Evolutionary conservation across 2,888 invertebrate species (phyloP).

Genomic region (Caenorhabditis japonica): DNA sequence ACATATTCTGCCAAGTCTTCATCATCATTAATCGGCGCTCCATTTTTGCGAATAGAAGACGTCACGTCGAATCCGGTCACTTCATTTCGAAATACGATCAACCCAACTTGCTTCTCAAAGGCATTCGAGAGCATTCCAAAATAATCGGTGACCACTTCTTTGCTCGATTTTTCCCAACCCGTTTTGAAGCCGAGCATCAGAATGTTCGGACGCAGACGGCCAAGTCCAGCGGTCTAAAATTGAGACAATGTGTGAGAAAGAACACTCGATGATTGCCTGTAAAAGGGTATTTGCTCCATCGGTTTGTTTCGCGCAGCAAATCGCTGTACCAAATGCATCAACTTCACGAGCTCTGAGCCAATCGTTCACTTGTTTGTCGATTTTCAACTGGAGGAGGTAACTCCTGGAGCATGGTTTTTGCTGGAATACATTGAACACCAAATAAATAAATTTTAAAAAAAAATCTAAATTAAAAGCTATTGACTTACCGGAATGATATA

Average conservation of each 20-base stretch:
- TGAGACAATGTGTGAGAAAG: neutral
- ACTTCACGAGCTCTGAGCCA: slow-evolving; percentile 40
- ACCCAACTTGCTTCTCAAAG: slow-evolving; percentile 52
- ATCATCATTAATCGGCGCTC: slow-evolving; percentile 46
- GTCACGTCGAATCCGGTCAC: slow-evolving; percentile 52
- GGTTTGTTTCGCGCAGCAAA: slow-evolving; percentile 42
- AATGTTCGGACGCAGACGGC: slow-evolving; percentile 55
- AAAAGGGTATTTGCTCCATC: slow-evolving; percentile 46
- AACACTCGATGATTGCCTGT: slow-evolving; percentile 15
- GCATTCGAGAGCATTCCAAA: slow-evolving; percentile 51
- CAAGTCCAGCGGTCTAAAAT: slow-evolving; percentile 52
- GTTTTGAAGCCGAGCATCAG: slow-evolving; percentile 59
- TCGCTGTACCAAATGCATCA: slow-evolving; percentile 49
- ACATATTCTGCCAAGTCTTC: slow-evolving; percentile 52
- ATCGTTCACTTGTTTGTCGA: slow-evolving; percentile 54
- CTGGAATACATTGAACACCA: slow-evolving; percentile 13
- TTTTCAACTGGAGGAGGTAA: slow-evolving; percentile 48
- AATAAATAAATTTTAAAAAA: neutral
- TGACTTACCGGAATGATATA: slow-evolving; percentile 66
- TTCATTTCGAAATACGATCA: slow-evolving; percentile 52
- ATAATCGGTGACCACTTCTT: slow-evolving; percentile 35
- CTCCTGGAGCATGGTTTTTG: slow-evolving; percentile 45
- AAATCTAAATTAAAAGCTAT: neutral
- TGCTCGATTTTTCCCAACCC: slow-evolving; percentile 40
- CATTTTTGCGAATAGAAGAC: slow-evolving; percentile 42